Conservation (phyloP, 2,113 vertebrate genomes). For the Puma concolor region DNA sequence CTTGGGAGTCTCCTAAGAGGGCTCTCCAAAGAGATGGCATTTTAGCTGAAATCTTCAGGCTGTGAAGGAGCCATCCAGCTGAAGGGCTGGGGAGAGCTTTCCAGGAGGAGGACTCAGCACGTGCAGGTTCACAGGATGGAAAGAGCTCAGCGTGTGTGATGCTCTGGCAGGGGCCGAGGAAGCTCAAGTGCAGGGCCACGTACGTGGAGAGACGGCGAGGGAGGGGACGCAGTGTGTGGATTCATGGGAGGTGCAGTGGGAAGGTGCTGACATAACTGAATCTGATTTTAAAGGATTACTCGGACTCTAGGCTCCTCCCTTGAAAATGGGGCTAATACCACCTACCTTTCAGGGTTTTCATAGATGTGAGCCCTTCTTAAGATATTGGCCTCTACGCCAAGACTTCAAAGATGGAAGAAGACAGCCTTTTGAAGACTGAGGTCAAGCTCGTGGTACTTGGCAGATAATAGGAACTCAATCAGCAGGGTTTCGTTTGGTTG, state of each 20-base stretch:
- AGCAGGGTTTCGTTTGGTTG: not conserved
- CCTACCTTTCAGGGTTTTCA: not conserved
- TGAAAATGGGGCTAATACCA: not conserved
- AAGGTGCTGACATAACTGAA: not conserved
- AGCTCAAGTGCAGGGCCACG: not conserved
- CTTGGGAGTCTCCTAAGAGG: conserved; percentile 38
- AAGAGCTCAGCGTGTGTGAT: not conserved
- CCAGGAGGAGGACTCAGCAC: not conserved
- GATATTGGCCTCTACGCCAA: not conserved
- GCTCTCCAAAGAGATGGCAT: conserved; percentile 26
- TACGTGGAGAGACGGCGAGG: rapidly evolving
- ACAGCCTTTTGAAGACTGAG: not conserved
- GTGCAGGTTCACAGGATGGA: not conserved
- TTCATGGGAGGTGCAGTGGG: not conserved
- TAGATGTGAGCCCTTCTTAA: not conserved
- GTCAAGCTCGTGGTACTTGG: not conserved
- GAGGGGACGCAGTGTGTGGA: rapidly evolving
- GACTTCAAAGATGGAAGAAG: not conserved
- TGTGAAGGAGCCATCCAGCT: not conserved
- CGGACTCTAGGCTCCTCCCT: not conserved
- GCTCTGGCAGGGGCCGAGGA: not conserved
- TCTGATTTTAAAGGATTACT: conserved; percentile 24
- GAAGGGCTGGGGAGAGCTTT: not conserved
- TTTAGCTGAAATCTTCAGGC: conserved; percentile 24
- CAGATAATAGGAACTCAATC: not conserved